Evolutionary conservation across 2,797 vertebrate species (phyloP).

Genomic region (Staurois parvus): DNA sequence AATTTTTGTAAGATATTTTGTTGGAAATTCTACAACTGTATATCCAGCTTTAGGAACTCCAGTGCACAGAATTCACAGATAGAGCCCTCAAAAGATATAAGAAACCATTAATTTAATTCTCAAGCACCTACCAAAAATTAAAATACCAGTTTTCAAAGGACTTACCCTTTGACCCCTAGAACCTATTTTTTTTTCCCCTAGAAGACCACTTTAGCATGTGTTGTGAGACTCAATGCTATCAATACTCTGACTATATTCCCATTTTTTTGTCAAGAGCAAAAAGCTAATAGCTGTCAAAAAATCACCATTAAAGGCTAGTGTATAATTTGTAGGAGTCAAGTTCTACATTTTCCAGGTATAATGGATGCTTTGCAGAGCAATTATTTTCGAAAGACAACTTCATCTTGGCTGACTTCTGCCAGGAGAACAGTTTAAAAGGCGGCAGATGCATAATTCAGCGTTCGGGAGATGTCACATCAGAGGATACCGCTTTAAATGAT

Average conservation of each 20-base stretch:
- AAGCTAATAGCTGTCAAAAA: conserved; percentile 86
- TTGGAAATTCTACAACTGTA: no score
- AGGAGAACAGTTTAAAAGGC: conserved; percentile 85
- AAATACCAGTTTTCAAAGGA: no score
- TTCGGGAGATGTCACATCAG: conserved; percentile 81
- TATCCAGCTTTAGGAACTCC: no score
- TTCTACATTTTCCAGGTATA: conserved; percentile 86
- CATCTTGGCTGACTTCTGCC: conserved; percentile 83
- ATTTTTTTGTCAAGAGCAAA: conserved; percentile 62
- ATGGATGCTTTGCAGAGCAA: conserved; percentile 85
- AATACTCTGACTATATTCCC: conserved; percentile 81
- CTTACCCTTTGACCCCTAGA: no score
- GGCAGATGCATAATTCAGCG: conserved; percentile 83
- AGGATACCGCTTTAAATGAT: conserved; percentile 78
- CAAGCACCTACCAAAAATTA: no score
- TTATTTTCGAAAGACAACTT: conserved; percentile 88
- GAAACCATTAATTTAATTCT: no score
- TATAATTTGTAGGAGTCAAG: conserved; percentile 87
- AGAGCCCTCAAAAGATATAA: no score
- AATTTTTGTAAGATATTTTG: no score
- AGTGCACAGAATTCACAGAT: no score
- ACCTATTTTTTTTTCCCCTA: background rate
- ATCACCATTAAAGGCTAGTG: conserved; percentile 84
- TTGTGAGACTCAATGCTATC: conserved; percentile 76
- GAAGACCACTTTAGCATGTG: conserved; percentile 78